Conservation (phyloP, 2,888 invertebrate genomes). For the Protophormia terraenovae region DNA sequence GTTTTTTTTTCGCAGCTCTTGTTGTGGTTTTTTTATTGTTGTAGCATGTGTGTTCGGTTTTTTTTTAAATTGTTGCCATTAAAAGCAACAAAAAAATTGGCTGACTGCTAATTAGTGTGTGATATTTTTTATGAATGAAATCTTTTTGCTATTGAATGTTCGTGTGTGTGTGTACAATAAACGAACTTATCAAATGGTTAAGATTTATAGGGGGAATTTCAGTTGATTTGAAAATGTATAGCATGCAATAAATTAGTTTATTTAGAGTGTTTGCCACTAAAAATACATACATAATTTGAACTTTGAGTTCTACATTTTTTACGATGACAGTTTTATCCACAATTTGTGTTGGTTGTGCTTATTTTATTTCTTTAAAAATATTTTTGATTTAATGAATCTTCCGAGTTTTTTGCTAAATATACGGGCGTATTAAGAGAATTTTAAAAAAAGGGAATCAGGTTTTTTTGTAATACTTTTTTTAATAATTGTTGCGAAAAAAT, state of each 20-base stretch:
- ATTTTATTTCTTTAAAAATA: background rate
- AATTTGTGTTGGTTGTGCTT: background rate
- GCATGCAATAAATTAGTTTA: slow-evolving; percentile 53
- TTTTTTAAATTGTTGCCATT: slow-evolving; percentile 53
- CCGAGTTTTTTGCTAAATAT: background rate
- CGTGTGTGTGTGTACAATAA: background rate
- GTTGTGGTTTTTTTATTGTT: slow-evolving; percentile 13
- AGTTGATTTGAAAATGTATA: background rate
- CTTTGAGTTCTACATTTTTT: slow-evolving; percentile 29
- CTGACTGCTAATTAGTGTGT: slow-evolving; percentile 55
- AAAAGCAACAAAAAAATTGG: slow-evolving; percentile 19
- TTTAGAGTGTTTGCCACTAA: background rate
- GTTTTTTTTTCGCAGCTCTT: background rate
- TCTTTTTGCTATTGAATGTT: slow-evolving; percentile 9
- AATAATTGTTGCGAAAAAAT: too few species aligned
- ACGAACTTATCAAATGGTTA: background rate
- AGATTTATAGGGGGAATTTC: background rate
- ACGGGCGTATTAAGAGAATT: background rate
- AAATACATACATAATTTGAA: slow-evolving; percentile 27
- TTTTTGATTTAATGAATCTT: slow-evolving; percentile 22
- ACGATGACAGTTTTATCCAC: slow-evolving; percentile 12
- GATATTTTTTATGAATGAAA: slow-evolving; percentile 64
- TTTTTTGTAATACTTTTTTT: too few species aligned
- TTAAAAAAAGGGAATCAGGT: too few species aligned
- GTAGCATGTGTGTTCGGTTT: background rate